Evolutionary conservation across 2,797 vertebrate species (phyloP).

Genomic region (Zalophus californianus): DNA sequence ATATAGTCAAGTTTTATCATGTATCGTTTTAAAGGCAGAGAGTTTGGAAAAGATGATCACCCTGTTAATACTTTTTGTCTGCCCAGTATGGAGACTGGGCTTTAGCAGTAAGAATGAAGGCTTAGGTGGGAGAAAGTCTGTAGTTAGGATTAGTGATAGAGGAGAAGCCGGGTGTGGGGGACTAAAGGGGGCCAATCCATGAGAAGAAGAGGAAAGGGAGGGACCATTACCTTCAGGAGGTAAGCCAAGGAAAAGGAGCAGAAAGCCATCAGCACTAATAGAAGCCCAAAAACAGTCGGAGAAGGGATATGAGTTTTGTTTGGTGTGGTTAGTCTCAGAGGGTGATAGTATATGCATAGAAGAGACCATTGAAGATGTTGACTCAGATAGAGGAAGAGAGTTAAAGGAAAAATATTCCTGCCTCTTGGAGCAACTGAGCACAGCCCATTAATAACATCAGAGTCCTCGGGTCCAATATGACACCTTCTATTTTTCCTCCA

Average conservation of each 20-base stretch:
- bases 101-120: not conserved
- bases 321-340: not conserved
- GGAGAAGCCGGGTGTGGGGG: not conserved
- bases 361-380: not conserved
- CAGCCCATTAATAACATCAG: slow-evolving; percentile 30
- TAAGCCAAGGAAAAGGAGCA: not conserved
- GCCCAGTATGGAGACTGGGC: not conserved
- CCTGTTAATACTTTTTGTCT: not conserved
- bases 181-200: not conserved
- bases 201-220: not conserved
- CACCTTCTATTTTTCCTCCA: slow-evolving; percentile 53
- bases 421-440: slow-evolving; percentile 37
- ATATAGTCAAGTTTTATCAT: not conserved
- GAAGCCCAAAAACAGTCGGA: not conserved
- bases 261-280: not conserved
- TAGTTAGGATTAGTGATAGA: not conserved
- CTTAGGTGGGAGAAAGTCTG: not conserved
- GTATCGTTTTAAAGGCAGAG: not conserved
- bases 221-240: not conserved
- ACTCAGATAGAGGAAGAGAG: not conserved
- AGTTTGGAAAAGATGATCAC: slow-evolving; percentile 16
- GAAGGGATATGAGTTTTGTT: not conserved
- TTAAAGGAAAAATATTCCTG: slow-evolving; percentile 10
- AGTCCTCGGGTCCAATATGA: not conserved
- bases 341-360: not conserved